These are phyloP conservation scores for Leptestheria dahalacensis DNA, from an alignment of 1,140 invertebrate genomes.

Conservation along the genomic window DNA sequence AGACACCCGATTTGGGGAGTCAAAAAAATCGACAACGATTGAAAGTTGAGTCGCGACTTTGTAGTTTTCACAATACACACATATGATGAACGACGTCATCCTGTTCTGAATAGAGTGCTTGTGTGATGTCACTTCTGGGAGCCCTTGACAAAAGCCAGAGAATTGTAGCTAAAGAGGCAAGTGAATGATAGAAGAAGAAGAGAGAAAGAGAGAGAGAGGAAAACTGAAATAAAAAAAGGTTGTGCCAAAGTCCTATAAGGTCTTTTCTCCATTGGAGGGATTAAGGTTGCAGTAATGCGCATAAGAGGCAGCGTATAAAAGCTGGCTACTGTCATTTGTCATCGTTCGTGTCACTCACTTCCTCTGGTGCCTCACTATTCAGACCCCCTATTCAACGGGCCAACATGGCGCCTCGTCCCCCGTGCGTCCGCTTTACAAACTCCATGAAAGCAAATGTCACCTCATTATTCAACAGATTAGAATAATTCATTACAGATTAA, in stretches of 20 bases:
- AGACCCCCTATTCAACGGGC: not conserved
- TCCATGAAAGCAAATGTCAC: not conserved
- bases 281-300: not conserved
- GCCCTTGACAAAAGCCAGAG: not conserved
- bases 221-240: too few species aligned
- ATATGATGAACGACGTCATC: not conserved
- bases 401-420: not conserved
- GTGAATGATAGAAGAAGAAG: not conserved
- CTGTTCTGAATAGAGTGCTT: not conserved
- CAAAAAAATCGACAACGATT: not conserved
- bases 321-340: not conserved
- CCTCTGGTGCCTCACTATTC: not conserved
- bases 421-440: not conserved
- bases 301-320: not conserved
- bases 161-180: not conserved
- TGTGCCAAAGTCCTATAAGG: not conserved
- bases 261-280: not conserved
- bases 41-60: not conserved
- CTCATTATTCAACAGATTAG: not conserved
- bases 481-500: not conserved
- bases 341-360: not conserved
- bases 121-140: not conserved
- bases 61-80: not conserved
- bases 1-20: too few species aligned
- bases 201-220: too few species aligned